These are phyloP conservation scores for Mus pahari DNA, from an alignment of 2,113 vertebrate genomes.

Conservation along the genomic window DNA sequence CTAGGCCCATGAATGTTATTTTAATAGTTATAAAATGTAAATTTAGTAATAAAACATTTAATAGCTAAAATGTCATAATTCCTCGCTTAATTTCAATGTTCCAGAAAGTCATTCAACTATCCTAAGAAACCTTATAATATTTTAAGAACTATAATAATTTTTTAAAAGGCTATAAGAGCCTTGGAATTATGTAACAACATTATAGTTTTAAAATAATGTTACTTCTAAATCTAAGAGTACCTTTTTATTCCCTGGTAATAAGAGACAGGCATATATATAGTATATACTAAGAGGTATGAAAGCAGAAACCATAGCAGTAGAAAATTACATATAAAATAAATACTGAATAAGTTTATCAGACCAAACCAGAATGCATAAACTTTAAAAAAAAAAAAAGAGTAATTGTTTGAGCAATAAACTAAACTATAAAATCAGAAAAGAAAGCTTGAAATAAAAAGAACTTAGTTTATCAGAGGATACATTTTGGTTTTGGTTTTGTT, in stretches of 20 bases:
- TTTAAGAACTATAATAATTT: constrained; percentile 29
- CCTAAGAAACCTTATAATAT: not conserved
- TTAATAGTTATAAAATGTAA: not conserved
- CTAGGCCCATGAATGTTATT: not conserved
- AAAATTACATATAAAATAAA: constrained; percentile 36
- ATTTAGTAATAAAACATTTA: constrained; percentile 39
- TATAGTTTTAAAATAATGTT: not conserved
- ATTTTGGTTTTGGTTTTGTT: too few species aligned
- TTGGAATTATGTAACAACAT: not conserved
- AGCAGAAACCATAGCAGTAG: constrained; percentile 15
- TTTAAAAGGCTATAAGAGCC: not conserved
- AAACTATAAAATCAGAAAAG: constrained; percentile 39
- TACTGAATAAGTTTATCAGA: not conserved
- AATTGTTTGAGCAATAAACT: constrained; percentile 5
- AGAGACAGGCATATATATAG: not conserved
- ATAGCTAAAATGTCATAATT: not conserved
- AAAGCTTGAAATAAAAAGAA: constrained; percentile 29
- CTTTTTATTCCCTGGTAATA: not conserved
- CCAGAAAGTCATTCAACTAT: not conserved
- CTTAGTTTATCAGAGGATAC: constrained; percentile 23
- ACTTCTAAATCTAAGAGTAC: constrained; percentile 38
- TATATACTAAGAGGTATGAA: not conserved
- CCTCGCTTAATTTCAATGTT: constrained; percentile 8
- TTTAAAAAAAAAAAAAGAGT: constrained; percentile 1
- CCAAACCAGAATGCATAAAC: constrained; percentile 14